A percentile compares a stretch with the other conserved stretches of the same genome.
phyloP scores from a whole-genome alignment of 35 echinoderm and acorn worm genomes.

The Ophioderma brevispina region DNA sequence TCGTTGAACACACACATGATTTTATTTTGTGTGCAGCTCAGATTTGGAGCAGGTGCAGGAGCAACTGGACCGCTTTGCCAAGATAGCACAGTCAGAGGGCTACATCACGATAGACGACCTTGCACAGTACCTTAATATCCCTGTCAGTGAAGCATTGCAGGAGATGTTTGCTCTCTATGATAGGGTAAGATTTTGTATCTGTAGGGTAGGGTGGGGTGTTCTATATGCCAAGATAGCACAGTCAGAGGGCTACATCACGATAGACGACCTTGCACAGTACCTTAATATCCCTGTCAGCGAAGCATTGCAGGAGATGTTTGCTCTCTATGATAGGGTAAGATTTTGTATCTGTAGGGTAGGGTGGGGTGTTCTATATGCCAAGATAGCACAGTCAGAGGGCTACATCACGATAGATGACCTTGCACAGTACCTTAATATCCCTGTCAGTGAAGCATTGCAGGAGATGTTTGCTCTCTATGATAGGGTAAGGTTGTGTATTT shows the following conservation, averaged over 20 bases:
- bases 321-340: background rate
- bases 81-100: constrained; percentile 37
- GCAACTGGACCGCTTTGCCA: no score
- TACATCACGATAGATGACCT: constrained; percentile 89
- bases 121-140: constrained; percentile 82
- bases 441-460: constrained; percentile 56
- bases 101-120: constrained; percentile 85
- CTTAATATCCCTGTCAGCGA: constrained; percentile 80
- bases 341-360: background rate
- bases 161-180: constrained; percentile 93
- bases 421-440: constrained; percentile 73
- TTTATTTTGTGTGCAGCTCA: no score
- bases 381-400: no score
- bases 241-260: constrained; percentile 72
- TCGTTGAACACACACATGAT: no score
- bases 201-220: background rate
- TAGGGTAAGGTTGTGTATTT: constrained; percentile 40
- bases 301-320: background rate
- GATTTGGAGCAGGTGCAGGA: no score
- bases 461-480: constrained; percentile 91
- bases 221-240: constrained; percentile 43
- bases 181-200: constrained; percentile 60
- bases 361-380: no score
- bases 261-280: constrained; percentile 87
- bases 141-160: constrained; percentile 63